These are phyloP conservation scores for Pseudeuparius sepicola DNA, from an alignment of 2,888 invertebrate genomes.

Conservation along the genomic window DNA sequence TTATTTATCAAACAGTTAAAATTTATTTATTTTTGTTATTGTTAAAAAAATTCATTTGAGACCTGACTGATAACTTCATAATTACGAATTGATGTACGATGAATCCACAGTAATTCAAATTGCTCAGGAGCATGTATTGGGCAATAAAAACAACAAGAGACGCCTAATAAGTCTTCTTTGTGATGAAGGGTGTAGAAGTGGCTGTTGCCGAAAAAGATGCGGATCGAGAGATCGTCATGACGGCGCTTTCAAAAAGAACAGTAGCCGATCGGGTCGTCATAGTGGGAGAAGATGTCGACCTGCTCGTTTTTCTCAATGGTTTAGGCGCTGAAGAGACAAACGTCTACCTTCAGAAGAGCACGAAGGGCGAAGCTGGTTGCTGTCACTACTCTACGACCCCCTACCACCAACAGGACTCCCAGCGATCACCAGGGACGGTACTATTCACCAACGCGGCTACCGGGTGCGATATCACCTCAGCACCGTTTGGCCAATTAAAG, in stretches of 20 bases:
- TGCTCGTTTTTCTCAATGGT: too few relatives aligned
- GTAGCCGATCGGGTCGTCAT: constrained; percentile 9
- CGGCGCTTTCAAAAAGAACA: constrained; percentile 9
- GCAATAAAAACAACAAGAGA: constrained; percentile 1
- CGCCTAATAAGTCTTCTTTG: constrained; percentile 2
- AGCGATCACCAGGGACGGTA: constrained; percentile 2
- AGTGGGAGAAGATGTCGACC: constrained; percentile 9
- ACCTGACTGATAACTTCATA: too few relatives aligned
- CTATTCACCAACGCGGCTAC: constrained; percentile 1
- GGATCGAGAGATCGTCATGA: constrained; percentile 10
- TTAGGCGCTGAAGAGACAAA: too few relatives aligned
- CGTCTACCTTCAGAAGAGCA: too few relatives aligned
- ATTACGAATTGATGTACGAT: constrained; percentile 11
- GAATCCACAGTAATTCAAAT: constrained; percentile 11
- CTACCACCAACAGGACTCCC: too few relatives aligned
- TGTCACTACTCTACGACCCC: too few relatives aligned
- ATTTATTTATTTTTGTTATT: too few relatives aligned
- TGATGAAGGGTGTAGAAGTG: constrained; percentile 10
- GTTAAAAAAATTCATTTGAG: too few relatives aligned
- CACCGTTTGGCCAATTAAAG: constrained; percentile 3
- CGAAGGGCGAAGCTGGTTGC: too few relatives aligned
- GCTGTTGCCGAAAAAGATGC: constrained; percentile 7
- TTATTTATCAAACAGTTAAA: too few relatives aligned
- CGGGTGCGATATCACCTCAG: constrained; percentile 1
- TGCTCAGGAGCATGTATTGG: constrained; percentile 5